Evolutionary conservation across 2,888 invertebrate species (phyloP), one percentile per base, ranked within the genome.

Genomic region (Diachrysia chrysitis): DNA sequence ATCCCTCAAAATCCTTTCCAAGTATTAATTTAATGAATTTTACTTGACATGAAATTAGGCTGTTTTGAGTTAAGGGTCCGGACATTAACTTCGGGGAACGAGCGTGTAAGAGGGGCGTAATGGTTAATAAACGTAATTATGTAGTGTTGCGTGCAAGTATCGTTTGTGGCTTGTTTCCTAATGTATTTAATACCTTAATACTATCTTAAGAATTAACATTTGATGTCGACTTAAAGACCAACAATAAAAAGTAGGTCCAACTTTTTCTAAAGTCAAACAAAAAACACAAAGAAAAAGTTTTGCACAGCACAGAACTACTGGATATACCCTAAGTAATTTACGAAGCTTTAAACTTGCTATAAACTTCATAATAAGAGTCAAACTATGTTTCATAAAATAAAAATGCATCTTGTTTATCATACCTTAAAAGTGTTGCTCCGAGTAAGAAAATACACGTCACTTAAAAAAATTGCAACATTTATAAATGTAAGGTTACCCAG

Each of bases 11-110:
- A 87, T 85, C 86, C 86, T 83, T 78, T 75, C 73, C 60, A 75
- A 73, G 78, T 84, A 83, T 84, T 85, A 85, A 82, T 78, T 80
- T 85, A 87, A 88, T 89, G 81, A 89, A 88, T 87, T 88, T 87
- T 83, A 84, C 85, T 86, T 86, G 83, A 82, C 87, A 81, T 85
- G 85, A 81, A 88, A 88, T 89, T 87, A 84, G 85, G 75, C 82
- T 76, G 78, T 84, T 86, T 77, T 79, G 81, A 85, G 84, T 86
- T 82, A 81, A 84, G 87, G 87, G 83, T 82, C 72, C 76, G 75
- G 73, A 74, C 82, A 84, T 87, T 83, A 86, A 82, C 83, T 85
- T 81, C 74, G 74, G 70, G 69, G 73, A 78, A 84, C 79, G 78
- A 78, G 79, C 72, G 80, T 75, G 79, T 83, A 80, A 81, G 81